phyloP scores from a whole-genome alignment of 2,113 vertebrate genomes.

The Phodopus roborovskii region DNA sequence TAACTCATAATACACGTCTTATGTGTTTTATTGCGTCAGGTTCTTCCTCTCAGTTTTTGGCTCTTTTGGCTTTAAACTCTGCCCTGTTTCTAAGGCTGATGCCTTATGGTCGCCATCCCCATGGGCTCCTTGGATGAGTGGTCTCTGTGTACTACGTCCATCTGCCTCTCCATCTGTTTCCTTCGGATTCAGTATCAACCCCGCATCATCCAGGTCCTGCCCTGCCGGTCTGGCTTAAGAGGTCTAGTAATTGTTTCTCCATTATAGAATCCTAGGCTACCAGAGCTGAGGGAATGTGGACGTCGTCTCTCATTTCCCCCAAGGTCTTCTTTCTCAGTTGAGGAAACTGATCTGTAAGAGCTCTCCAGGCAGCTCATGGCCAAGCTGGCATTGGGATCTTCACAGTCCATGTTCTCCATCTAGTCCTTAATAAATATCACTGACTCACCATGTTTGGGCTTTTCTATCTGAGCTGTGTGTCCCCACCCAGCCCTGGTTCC shows the following conservation, averaged over 20 bases:
- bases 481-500: background rate
- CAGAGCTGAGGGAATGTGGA: background rate
- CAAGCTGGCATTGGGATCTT: background rate
- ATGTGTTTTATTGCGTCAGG: background rate
- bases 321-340: background rate
- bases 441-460: background rate
- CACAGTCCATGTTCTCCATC: background rate
- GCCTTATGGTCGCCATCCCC: background rate
- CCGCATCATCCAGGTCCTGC: background rate
- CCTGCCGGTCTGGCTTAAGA: background rate
- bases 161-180: conserved; percentile 59
- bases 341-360: background rate
- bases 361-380: background rate
- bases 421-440: background rate
- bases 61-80: background rate
- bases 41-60: background rate
- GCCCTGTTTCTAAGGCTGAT: background rate
- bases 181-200: background rate
- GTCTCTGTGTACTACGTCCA: background rate
- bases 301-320: background rate
- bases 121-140: background rate
- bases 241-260: background rate
- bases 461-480: background rate
- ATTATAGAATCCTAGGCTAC: background rate
- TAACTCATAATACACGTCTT: background rate